phyloP scores from a whole-genome alignment of 2,888 invertebrate species.

The Diabrotica balteata region DNA sequence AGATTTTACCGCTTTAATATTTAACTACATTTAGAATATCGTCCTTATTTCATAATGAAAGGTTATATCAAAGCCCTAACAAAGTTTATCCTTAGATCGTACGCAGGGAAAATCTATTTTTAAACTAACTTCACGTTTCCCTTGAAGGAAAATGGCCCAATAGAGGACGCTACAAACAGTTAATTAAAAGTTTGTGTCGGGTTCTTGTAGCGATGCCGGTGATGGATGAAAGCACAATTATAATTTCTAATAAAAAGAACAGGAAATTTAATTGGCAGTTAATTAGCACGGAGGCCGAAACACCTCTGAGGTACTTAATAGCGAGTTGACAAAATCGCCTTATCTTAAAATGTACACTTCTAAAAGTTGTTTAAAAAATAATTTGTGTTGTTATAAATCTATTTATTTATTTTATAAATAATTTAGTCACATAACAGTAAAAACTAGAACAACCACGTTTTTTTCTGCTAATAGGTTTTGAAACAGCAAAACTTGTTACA shows the following conservation, averaged over 20 bases:
- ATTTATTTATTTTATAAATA: too few species aligned
- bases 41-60: too few species aligned
- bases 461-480: too few species aligned
- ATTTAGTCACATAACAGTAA: too few species aligned
- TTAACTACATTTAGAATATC: too few species aligned
- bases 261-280: constrained; percentile 30
- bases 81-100: too few species aligned
- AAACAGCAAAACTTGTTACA: too few species aligned
- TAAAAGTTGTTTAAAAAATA: neutral
- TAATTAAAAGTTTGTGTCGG: constrained; percentile 20
- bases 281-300: constrained; percentile 14
- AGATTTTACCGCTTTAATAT: too few species aligned
- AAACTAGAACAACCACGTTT: too few species aligned
- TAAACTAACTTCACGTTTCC: constrained; percentile 1
- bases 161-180: neutral
- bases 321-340: constrained; percentile 23
- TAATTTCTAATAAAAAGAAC: constrained; percentile 19
- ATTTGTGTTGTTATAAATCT: too few species aligned
- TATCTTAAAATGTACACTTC: constrained; percentile 9
- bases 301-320: constrained; percentile 31
- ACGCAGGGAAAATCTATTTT: neutral
- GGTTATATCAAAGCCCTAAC: too few species aligned
- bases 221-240: constrained; percentile 7
- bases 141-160: neutral
- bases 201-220: neutral